Conservation (phyloP, 2,113 vertebrate species). For the Xerus inauris region DNA sequence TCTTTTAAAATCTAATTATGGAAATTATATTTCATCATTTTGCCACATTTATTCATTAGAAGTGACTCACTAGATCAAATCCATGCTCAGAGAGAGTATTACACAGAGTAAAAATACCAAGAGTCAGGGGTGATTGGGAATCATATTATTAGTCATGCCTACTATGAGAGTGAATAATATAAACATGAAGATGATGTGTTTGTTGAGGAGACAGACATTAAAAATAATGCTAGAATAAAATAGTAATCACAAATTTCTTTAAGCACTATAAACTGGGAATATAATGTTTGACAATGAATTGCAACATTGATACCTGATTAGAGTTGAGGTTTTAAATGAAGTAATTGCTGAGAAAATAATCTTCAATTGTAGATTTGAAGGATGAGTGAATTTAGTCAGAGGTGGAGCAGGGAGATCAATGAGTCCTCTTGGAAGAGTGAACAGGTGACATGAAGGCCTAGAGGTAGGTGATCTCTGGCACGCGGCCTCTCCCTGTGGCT, state of each 20-base stretch:
- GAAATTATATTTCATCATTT: constrained; percentile 8
- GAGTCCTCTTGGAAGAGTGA: neutral
- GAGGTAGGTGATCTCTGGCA: neutral
- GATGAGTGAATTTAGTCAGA: neutral
- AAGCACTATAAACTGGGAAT: neutral
- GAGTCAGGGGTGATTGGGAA: neutral
- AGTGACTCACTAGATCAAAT: neutral
- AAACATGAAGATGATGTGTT: neutral
- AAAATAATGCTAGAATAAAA: constrained; percentile 39
- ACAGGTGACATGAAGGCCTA: neutral
- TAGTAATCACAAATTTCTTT: neutral
- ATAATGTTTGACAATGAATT: neutral
- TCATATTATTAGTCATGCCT: neutral
- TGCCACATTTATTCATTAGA: neutral
- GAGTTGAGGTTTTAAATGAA: constrained; percentile 7
- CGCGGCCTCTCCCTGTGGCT: neutral
- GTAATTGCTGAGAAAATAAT: neutral
- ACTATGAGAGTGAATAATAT: neutral
- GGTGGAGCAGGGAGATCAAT: neutral
- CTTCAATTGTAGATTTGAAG: neutral
- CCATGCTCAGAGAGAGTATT: neutral
- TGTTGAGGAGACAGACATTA: neutral
- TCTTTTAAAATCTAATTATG: neutral
- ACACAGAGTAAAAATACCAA: neutral
- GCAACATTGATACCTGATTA: neutral